A percentile compares a stretch with the other conserved stretches of the same genome.
phyloP scores from a whole-genome alignment of 1,140 invertebrate genomes.

The Nylanderia fulva region DNA sequence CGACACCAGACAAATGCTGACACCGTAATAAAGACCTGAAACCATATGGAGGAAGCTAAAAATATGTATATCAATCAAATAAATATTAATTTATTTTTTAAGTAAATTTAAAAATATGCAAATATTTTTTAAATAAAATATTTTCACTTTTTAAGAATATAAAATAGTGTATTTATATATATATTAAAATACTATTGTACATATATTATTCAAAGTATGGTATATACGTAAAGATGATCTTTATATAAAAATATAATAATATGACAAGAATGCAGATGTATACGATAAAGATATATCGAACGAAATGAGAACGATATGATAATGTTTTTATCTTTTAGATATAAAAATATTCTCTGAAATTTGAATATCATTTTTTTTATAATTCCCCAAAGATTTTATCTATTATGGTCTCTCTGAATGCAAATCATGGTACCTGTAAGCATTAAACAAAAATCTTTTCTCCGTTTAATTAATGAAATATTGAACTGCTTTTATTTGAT shows the following conservation, averaged over 20 bases:
- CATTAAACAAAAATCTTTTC: too few relatives aligned
- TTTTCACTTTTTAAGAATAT: neutral
- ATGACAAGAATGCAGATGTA: too few relatives aligned
- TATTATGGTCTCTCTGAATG: neutral
- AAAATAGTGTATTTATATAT: too few relatives aligned
- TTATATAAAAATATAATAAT: too few relatives aligned
- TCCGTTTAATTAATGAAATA: conserved; percentile 11
- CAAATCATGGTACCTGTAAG: neutral
- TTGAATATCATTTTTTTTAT: neutral
- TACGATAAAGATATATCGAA: neutral
- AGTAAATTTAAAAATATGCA: neutral
- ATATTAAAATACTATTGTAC: too few relatives aligned
- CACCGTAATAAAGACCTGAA: conserved; percentile 95
- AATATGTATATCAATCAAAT: neutral
- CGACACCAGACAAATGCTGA: conserved; percentile 96
- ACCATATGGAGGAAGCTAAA: neutral
- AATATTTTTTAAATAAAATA: conserved; percentile 25
- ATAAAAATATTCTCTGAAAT: neutral
- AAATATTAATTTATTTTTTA: neutral
- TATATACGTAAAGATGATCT: too few relatives aligned
- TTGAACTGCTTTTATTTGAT: conserved; percentile 1
- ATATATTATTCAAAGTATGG: too few relatives aligned
- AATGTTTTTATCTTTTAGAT: neutral
- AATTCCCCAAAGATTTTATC: neutral
- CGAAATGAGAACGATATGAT: neutral